Evolutionary conservation across 2,888 invertebrate species (phyloP).

Genomic region (Sphaerophoria taeniata): DNA sequence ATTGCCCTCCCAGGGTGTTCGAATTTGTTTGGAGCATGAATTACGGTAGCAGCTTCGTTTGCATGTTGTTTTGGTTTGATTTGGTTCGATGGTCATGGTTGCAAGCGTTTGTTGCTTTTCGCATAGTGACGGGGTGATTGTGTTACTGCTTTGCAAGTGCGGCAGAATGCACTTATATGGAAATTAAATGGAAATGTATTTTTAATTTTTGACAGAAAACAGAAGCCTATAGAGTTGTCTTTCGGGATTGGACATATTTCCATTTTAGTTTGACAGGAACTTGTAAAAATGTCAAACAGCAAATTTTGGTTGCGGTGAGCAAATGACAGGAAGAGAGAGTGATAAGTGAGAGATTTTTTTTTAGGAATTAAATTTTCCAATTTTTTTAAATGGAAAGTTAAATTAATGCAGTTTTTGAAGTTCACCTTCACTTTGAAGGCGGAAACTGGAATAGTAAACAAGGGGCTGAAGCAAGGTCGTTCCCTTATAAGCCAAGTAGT

Average conservation of each 20-base stretch:
- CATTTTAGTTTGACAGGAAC: neutral
- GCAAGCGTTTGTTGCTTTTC: neutral
- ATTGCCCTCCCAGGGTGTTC: slow-evolving; percentile 63
- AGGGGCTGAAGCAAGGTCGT: no score
- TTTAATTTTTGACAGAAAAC: neutral
- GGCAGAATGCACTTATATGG: slow-evolving; percentile 7
- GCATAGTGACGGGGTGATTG: neutral
- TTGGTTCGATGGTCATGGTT: no score
- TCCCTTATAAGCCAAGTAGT: no score
- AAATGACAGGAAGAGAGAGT: no score
- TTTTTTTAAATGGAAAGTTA: no score
- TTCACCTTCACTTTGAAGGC: no score
- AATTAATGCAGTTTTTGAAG: no score
- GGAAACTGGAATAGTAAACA: no score
- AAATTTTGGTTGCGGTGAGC: no score
- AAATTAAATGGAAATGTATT: slow-evolving; percentile 2
- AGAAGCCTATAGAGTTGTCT: neutral
- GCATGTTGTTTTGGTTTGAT: no score
- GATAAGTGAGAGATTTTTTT: no score
- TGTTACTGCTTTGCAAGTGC: slow-evolving; percentile 2
- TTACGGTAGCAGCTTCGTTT: neutral
- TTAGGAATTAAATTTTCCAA: no score
- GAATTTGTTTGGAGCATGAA: slow-evolving; percentile 44
- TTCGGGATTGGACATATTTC: neutral
- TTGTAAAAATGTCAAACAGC: neutral